Conservation (phyloP, 2,888 invertebrate species). For the Epistrophella euchroma region DNA sequence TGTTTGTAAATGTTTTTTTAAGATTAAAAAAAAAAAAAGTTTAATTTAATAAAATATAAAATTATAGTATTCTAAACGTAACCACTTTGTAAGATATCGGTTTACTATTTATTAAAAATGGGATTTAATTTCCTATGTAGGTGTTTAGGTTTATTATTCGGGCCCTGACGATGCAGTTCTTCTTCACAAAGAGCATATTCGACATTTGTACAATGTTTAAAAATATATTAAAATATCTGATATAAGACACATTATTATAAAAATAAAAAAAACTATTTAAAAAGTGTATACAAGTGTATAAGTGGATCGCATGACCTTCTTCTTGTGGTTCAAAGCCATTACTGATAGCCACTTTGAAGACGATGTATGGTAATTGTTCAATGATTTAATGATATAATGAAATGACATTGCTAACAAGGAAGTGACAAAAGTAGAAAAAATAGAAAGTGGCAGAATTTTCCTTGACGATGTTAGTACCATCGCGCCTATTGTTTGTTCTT, state of each 20-base stretch:
- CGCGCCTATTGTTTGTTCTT: too few species aligned
- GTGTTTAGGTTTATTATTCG: conserved; percentile 6
- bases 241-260: background rate
- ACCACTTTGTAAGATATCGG: background rate
- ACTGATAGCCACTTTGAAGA: too few species aligned
- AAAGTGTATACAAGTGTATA: background rate
- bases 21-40: background rate
- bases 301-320: too few species aligned
- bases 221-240: conserved; percentile 6
- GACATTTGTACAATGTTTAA: conserved; percentile 10
- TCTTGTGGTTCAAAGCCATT: too few species aligned
- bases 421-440: too few species aligned
- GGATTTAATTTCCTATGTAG: background rate
- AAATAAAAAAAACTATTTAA: background rate
- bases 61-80: background rate
- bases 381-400: too few species aligned
- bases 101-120: background rate
- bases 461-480: too few species aligned
- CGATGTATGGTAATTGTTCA: too few species aligned
- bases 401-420: too few species aligned
- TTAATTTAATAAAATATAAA: background rate
- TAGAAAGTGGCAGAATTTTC: too few species aligned
- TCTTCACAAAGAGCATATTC: conserved; percentile 1
- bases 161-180: background rate
- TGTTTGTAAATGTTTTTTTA: background rate